Conservation (phyloP, 2,113 vertebrate species). For the Cephalopterus ornatus region DNA sequence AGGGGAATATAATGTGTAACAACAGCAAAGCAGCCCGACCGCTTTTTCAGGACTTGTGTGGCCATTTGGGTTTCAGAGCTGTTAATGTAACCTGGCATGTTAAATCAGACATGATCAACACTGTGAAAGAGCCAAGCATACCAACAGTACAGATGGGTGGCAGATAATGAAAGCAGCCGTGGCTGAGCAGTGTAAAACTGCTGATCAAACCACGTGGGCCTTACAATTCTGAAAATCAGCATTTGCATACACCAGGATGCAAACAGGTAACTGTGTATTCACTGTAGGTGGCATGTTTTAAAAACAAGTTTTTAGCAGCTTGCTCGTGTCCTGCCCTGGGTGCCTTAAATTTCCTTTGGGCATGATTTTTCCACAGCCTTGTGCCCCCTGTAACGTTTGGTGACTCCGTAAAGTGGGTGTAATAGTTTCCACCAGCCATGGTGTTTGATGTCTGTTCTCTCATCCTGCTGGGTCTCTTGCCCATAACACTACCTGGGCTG, state of each 20-base stretch:
- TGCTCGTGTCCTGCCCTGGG: neutral
- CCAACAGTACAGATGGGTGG: constrained; percentile 48
- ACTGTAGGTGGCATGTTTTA: neutral
- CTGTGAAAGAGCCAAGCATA: constrained; percentile 53
- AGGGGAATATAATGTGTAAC: neutral
- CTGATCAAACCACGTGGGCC: neutral
- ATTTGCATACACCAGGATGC: neutral
- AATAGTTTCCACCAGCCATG: neutral
- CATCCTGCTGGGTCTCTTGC: neutral
- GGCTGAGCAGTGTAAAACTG: neutral
- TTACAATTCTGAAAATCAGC: neutral
- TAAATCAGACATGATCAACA: constrained; percentile 57
- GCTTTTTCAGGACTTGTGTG: constrained; percentile 16
- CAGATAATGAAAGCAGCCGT: constrained; percentile 34
- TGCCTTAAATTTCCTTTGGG: neutral
- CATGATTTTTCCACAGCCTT: neutral
- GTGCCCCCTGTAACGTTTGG: neutral
- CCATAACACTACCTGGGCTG: neutral
- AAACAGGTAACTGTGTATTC: neutral
- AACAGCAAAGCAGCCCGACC: neutral
- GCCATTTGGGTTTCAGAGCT: constrained; percentile 48
- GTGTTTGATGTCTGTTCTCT: neutral
- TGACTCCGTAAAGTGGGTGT: neutral
- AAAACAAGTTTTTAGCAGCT: neutral
- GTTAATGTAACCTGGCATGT: constrained; percentile 50